Evolutionary conservation across 2,113 vertebrate species (phyloP).

Genomic region (Struthidea cinerea): DNA sequence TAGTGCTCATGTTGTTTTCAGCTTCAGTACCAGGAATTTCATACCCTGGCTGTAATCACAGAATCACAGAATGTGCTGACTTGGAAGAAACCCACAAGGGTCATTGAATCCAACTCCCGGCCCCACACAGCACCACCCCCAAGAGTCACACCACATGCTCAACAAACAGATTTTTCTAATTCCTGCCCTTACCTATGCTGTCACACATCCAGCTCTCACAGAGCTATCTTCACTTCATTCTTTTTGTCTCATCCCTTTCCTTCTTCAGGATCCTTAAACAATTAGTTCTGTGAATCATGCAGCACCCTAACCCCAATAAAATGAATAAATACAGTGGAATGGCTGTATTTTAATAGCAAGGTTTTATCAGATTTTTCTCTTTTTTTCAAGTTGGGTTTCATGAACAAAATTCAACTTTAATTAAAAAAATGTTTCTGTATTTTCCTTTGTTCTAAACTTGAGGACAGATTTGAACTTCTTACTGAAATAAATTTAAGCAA

Average conservation of each 20-base stretch:
- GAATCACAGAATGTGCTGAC: background rate
- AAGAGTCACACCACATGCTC: background rate
- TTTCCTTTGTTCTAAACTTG: background rate
- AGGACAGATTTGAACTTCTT: background rate
- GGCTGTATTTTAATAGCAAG: background rate
- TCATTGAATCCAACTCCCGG: background rate
- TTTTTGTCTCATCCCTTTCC: background rate
- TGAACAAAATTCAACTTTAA: background rate
- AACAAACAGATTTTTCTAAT: background rate
- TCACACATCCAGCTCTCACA: background rate
- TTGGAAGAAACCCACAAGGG: background rate
- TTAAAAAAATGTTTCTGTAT: background rate
- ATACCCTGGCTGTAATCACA: background rate
- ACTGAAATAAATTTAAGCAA: background rate
- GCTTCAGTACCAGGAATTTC: background rate
- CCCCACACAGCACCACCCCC: background rate
- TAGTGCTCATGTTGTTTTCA: background rate
- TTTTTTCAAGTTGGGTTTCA: background rate
- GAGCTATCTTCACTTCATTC: background rate
- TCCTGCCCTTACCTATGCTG: background rate
- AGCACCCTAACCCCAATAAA: rapidly evolving
- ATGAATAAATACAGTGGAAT: background rate
- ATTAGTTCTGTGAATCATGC: background rate
- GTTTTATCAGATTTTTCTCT: background rate
- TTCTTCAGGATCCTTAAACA: background rate